Evolutionary conservation across 2,888 invertebrate genomes (phyloP), one percentile per base, ranked within the genome.

Genomic region (Ormyrus labotus): DNA sequence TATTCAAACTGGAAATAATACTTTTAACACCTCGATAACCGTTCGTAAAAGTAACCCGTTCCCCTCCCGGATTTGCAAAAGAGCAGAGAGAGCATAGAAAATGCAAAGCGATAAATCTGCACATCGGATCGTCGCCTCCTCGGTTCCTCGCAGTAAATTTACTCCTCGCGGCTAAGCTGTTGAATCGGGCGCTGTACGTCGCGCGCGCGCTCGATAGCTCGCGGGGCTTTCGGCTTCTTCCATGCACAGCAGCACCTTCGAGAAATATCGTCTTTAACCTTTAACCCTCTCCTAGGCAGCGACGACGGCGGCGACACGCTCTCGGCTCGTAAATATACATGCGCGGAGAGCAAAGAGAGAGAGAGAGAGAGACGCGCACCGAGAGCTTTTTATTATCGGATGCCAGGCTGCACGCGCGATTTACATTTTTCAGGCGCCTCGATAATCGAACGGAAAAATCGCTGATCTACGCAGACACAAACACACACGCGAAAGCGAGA

Each of bases 251-350:
- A 11, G 78, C 72, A 78, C 72, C 78, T 78, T 78, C 61, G 61
- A 72, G 61, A 71, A 68, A 72, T 67, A 67, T 67, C 61, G 61
- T 55, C 13, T 71, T 72, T 72, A 72, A 72, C 72, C 78, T 78
- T 61, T 68, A 34, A 71, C 60, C 60, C 78, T 50, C 60, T 71
- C 58, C 77, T 78, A 78, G 78, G 67, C 67, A 55, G 63, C 48
- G 63, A 1, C 50, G 0, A 1, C 50, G 0, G 47, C 57, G 51
- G 48, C 69, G 13, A 67, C 75, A 47, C 5, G 34, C 34, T 4
- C 48, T 69, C 63, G 47, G n/a, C 51, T 67, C 64, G 61, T 68
- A 68, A 78, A 71, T 71, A 61, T 64, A 5, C 64, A 13, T 13
- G 64, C 9, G 48, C n/a, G 48, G 11, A 11, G 48, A 48, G 64